phyloP scores from a whole-genome alignment of 2,113 vertebrate species.

The Sceloporus tristichus region DNA sequence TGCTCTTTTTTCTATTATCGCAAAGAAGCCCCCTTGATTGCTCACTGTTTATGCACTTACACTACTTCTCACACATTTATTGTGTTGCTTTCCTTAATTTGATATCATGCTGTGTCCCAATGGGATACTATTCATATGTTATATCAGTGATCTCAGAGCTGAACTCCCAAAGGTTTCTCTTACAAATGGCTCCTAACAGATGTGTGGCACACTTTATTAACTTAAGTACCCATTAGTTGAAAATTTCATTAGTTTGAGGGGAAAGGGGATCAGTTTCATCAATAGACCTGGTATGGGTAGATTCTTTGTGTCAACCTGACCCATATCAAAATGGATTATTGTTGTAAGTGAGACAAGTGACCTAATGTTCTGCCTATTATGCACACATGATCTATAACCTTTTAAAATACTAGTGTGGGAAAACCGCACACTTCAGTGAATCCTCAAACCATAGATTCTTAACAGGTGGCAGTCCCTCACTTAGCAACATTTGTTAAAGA shows the following conservation, averaged over 20 bases:
- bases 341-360: slow-evolving; percentile 90
- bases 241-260: slow-evolving; percentile 90
- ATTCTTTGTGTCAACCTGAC: slow-evolving; percentile 87
- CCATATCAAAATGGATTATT: slow-evolving; percentile 90
- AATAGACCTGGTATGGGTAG: slow-evolving; percentile 84
- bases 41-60: slow-evolving; percentile 79
- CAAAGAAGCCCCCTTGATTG: slow-evolving; percentile 71
- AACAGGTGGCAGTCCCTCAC: slow-evolving; percentile 84
- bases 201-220: slow-evolving; percentile 90
- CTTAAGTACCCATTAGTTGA: slow-evolving; percentile 85
- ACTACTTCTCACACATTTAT: slow-evolving; percentile 83
- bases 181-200: slow-evolving; percentile 83
- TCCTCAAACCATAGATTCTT: slow-evolving; percentile 81
- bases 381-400: slow-evolving; percentile 90
- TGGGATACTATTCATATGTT: slow-evolving; percentile 83
- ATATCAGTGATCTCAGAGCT: slow-evolving; percentile 83
- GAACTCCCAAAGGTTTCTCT: slow-evolving; percentile 81
- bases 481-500: slow-evolving; percentile 87
- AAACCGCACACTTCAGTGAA: slow-evolving; percentile 81
- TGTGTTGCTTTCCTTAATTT: slow-evolving; percentile 85
- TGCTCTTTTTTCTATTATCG: not conserved
- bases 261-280: slow-evolving; percentile 83
- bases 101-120: slow-evolving; percentile 75
- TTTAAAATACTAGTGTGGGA: slow-evolving; percentile 91
- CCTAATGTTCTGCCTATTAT: slow-evolving; percentile 89